Evolutionary conservation across 2,113 vertebrate species (phyloP), one percentile per base, ranked within the genome.

Genomic region (Stegostoma tigrinum): DNA sequence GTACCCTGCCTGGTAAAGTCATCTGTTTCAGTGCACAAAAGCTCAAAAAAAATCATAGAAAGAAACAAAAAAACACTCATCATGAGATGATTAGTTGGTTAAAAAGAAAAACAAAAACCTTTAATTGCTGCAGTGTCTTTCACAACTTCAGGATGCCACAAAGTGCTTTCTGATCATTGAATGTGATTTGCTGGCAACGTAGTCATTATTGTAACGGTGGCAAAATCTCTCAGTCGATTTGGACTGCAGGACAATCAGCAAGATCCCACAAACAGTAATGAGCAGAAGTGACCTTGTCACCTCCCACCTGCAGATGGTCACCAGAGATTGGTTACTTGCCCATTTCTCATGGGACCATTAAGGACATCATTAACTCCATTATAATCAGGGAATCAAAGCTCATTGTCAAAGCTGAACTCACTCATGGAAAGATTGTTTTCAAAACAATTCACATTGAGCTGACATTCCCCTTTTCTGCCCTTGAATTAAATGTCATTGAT

Each of bases 351-450:
- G 21, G 66, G 64, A 67, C n/a, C n/a, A 68, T 67, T 94, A 67
- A 94, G 91, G 27, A 23, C 24, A 12, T 94, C 64, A 45, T 94
- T 67, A 94, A 68, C 66, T 68, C 64, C 66, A 94, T 94, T 94
- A 68, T 45, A 68, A 42, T 66, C 70, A 66, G 61, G 38, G 66
- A 21, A 68, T 94, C 91, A 94, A 94, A 42, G 52, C 42, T n/a
- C 42, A 67, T 70, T 94, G 66, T 94, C 91, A 94, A 67, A 94
- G n/a, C 38, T 94, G 91, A 94, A 67, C 64, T 42, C 64, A 27
- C 64, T 45, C 66, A 70, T 45, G 64, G 38, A 94, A 42, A 45
- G 91, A 68, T 23, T 3, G 61, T 45, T 27, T 8, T 45, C 8
- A 70, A 94, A 90, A 24, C 7, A 68, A 66, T 70, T 68, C 91